A percentile compares a stretch with the other conserved stretches of the same genome.
These are phyloP conservation scores for Ibidorhyncha struthersii DNA, from an alignment of 2,113 vertebrate species.

Conservation along the genomic window DNA sequence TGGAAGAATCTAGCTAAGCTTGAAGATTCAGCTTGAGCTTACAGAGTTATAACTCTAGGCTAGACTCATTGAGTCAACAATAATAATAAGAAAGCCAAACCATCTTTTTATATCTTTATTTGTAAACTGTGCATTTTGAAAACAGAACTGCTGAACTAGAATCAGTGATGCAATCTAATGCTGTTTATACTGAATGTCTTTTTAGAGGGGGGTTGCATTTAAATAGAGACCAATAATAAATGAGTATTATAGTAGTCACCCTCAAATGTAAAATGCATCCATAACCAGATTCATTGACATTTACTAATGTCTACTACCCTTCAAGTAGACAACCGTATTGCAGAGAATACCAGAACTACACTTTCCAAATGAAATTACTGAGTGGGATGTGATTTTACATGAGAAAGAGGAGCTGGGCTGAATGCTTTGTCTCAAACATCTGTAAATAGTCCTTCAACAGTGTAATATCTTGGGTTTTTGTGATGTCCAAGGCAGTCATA, in stretches of 20 bases:
- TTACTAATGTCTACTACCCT: background rate
- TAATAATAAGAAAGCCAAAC: background rate
- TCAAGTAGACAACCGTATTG: background rate
- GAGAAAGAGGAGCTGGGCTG: background rate
- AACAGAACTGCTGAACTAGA: background rate
- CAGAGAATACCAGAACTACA: background rate
- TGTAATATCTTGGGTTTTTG: background rate
- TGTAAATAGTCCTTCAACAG: background rate
- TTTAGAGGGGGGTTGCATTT: background rate
- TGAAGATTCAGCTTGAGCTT: conserved; percentile 38
- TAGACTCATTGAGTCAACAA: conserved; percentile 8
- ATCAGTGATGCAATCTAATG: background rate
- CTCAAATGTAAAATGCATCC: background rate
- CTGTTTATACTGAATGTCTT: background rate
- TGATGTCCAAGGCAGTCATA: background rate
- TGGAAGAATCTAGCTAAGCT: background rate
- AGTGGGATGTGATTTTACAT: background rate
- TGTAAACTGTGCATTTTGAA: background rate
- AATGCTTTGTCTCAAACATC: background rate
- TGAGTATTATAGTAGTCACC: background rate
- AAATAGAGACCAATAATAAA: background rate
- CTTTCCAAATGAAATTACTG: background rate
- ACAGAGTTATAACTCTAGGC: conserved; percentile 7
- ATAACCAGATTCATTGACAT: background rate
- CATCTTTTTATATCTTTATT: background rate